Conservation (phyloP, 2,113 vertebrate species). For the Neotoma lepida region DNA sequence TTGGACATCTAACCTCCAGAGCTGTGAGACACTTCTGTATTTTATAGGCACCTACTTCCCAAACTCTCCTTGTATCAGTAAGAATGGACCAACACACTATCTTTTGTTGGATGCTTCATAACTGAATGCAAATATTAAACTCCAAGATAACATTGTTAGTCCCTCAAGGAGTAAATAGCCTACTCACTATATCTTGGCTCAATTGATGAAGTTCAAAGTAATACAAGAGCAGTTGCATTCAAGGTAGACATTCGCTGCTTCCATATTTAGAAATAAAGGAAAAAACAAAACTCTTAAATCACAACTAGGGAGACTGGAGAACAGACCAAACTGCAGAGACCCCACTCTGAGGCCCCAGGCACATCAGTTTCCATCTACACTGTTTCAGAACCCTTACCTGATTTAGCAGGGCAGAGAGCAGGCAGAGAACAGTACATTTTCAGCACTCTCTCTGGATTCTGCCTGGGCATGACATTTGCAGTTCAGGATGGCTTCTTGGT, state of each 20-base stretch:
- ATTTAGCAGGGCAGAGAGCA: background rate
- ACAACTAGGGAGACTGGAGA: background rate
- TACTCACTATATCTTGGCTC: background rate
- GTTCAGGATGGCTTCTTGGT: constrained; percentile 35
- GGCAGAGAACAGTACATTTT: background rate
- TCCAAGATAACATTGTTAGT: background rate
- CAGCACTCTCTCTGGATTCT: background rate
- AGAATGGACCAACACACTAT: background rate
- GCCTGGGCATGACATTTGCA: constrained; percentile 43
- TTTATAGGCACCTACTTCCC: too few species aligned
- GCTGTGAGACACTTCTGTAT: too few species aligned
- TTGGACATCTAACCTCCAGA: background rate
- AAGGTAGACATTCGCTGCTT: background rate
- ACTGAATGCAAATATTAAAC: background rate
- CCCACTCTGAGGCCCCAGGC: background rate
- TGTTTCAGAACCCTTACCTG: background rate
- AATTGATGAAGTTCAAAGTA: background rate
- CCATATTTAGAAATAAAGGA: background rate
- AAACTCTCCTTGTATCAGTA: background rate
- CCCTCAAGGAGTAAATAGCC: background rate
- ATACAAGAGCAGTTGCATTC: background rate
- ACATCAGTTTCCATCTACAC: fast-evolving
- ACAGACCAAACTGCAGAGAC: too few species aligned
- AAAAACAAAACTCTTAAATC: background rate
- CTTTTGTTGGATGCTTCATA: background rate